These are phyloP conservation scores for Drosophila sturtevanti DNA, from an alignment of 1,140 invertebrate species.

Conservation along the genomic window DNA sequence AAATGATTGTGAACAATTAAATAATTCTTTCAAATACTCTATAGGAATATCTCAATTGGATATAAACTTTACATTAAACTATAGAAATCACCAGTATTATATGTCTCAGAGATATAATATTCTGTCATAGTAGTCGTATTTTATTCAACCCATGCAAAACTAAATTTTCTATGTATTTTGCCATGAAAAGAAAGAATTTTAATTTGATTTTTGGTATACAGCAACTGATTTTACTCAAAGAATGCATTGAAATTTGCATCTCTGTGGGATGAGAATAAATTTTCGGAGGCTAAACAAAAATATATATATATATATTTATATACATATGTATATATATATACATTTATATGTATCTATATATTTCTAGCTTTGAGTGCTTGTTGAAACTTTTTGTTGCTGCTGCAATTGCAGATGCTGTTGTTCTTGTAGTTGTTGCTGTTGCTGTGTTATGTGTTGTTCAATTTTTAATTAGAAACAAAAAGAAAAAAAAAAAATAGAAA, in stretches of 20 bases:
- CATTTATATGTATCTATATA: neutral
- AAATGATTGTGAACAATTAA: no score
- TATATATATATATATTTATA: neutral
- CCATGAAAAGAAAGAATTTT: neutral
- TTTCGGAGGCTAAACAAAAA: neutral
- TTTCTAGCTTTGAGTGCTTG: neutral
- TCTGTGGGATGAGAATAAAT: neutral
- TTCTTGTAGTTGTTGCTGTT: neutral
- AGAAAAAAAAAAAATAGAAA: neutral
- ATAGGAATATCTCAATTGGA: no score
- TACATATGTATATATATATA: neutral
- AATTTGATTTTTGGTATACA: constrained; percentile 25
- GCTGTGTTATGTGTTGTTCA: constrained; percentile 24
- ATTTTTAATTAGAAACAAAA: constrained; percentile 64
- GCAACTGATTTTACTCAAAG: neutral
- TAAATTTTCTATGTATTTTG: no score
- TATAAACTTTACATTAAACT: no score
- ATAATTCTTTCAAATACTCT: no score
- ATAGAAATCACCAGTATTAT: no score
- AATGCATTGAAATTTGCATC: constrained; percentile 15
- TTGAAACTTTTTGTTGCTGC: neutral
- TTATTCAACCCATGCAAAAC: no score
- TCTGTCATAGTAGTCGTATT: no score
- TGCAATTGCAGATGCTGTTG: neutral
- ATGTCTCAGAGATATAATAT: no score